A percentile compares a stretch with the other conserved stretches of the same genome.
Conservation (phyloP, 2,113 vertebrate genomes). For the Ceyx margarethae region DNA sequence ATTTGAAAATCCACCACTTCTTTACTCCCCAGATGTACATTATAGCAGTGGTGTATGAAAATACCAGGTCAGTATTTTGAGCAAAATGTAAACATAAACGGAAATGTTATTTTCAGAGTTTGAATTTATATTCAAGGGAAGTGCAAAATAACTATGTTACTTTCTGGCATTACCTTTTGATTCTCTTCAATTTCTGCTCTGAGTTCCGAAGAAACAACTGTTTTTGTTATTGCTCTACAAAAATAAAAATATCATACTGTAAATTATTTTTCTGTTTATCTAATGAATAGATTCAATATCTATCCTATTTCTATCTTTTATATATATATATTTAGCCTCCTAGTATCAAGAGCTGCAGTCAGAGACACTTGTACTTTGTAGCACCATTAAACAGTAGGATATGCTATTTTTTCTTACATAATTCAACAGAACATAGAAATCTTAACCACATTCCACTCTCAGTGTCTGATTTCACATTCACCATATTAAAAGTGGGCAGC, state of each 20-base stretch:
- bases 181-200: constrained; percentile 92
- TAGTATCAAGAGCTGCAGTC: background rate
- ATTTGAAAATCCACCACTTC: background rate
- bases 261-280: background rate
- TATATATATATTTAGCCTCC: background rate
- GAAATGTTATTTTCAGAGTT: background rate
- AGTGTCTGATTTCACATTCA: background rate
- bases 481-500: background rate
- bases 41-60: background rate
- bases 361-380: background rate
- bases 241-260: background rate
- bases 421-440: background rate
- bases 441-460: background rate
- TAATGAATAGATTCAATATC: background rate
- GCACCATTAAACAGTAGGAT: background rate
- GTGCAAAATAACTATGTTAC: background rate
- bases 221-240: constrained; percentile 91
- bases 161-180: constrained; percentile 86
- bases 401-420: background rate
- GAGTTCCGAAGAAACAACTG: constrained; percentile 87
- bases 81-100: background rate
- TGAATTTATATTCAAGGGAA: background rate
- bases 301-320: background rate
- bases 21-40: background rate
- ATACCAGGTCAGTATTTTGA: background rate